Base-by-base conservation (phyloP, 2,797 vertebrate species). In the Eutrigla gurnardus region DNA sequence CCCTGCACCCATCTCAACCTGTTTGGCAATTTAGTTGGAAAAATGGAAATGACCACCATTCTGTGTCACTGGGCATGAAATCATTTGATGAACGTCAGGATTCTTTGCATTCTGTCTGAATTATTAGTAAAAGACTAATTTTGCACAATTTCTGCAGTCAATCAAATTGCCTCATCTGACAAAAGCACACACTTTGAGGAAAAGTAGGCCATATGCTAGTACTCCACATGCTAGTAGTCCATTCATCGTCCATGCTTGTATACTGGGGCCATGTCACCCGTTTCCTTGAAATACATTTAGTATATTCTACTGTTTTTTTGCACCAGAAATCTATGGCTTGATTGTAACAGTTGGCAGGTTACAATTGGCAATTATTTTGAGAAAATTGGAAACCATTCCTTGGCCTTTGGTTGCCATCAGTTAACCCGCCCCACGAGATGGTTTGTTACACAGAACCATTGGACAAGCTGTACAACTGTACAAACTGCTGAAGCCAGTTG, bases 21-120 rank as follows among this genome's bases (percentile, higher is more conserved):
- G 62, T 63, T 65, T 78, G 59, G 55, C 69, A 73, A 63, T 86
- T 82, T 78, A 77, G 9, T 40, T 33, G 40, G 13, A 64, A 42
- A 80, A 83, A 63, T 60, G 13, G 37, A 42, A 70, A 47, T 37
- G 36, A 63, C 53, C 67, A 63, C 67, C 70, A 55, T 72, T 82
- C 64, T 45, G 39, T 72, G 68, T 81, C 80, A 66, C 25, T 13
- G 17, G 43, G 12, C 7, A 63, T 73, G 43, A 65, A 73, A 78
- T 42, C 63, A 62, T 72, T 65, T 62, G 32, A 68, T 42, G 25
- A 64, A 72, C 55, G 65, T 5, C 13, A 3, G 15, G 9, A 55
- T 60, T 75, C 59, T 84, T 50, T 80, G 43, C 60, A 62, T 58
- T 77, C 37, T 43, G 6, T 32, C 11, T 40, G 49, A 79, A 70